Percentiles rank a stretch among this genome's conserved stretches.
Evolutionary conservation across 2,888 invertebrate genomes (phyloP).

Genomic region (Tetheella fluctuosa): DNA sequence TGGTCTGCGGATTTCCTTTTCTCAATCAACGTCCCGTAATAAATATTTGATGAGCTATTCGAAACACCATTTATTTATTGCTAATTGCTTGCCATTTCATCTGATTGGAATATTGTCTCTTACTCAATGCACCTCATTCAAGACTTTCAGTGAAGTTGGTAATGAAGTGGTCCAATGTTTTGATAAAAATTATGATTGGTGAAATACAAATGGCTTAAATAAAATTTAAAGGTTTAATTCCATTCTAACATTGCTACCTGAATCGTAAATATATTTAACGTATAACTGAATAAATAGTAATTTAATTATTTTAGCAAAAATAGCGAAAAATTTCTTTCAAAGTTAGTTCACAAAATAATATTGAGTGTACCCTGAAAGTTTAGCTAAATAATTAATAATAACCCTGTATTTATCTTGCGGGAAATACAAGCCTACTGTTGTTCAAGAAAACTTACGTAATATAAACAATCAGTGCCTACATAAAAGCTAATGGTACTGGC

Average conservation of each 20-base stretch:
- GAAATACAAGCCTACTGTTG: neutral
- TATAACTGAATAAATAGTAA: no score
- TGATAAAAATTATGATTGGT: no score
- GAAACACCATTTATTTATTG: slow-evolving; percentile 36
- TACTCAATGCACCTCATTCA: neutral
- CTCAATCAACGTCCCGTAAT: slow-evolving; percentile 60
- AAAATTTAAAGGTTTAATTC: no score
- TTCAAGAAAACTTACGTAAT: neutral
- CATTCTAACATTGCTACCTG: no score
- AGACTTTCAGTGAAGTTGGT: neutral
- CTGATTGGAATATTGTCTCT: slow-evolving; percentile 13
- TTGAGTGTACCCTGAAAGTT: no score
- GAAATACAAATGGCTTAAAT: no score
- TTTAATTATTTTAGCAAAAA: neutral
- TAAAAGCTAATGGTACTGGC: slow-evolving; percentile 8
- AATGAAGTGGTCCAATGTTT: neutral
- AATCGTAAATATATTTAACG: no score
- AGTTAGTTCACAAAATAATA: no score
- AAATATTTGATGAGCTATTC: slow-evolving; percentile 63
- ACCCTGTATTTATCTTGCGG: neutral
- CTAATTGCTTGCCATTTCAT: slow-evolving; percentile 27
- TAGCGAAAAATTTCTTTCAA: neutral
- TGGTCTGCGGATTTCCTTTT: slow-evolving; percentile 55
- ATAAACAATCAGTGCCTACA: neutral
- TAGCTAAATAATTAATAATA: neutral